phyloP scores from a whole-genome alignment of 2,888 invertebrate genomes.

The Hyalella azteca region DNA sequence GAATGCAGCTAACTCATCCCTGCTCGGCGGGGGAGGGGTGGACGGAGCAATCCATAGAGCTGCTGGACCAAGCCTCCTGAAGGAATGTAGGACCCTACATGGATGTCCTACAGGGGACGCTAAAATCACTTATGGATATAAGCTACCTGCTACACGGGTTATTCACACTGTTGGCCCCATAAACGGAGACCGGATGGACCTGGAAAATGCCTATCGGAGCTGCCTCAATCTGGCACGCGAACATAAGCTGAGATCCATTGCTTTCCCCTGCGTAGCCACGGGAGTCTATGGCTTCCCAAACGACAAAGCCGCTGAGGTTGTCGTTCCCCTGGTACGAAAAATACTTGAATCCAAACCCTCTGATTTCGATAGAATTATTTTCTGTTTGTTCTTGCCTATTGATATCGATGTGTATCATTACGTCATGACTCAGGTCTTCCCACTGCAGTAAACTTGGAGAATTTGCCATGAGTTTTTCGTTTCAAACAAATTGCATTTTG shows the following conservation, averaged over 20 bases:
- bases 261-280: slow-evolving; percentile 90
- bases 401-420: slow-evolving; percentile 64
- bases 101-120: slow-evolving; percentile 85
- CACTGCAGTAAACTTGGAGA: neutral
- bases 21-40: slow-evolving; percentile 85
- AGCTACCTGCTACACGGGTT: slow-evolving; percentile 83
- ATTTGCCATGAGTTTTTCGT: no score
- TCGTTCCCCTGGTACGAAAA: slow-evolving; percentile 71
- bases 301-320: slow-evolving; percentile 77
- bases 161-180: slow-evolving; percentile 89
- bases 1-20: slow-evolving; percentile 81
- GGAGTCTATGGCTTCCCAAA: slow-evolving; percentile 90
- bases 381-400: slow-evolving; percentile 76
- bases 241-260: slow-evolving; percentile 71
- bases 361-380: slow-evolving; percentile 76
- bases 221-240: slow-evolving; percentile 69
- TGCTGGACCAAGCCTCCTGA: slow-evolving; percentile 73
- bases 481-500: no score
- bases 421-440: slow-evolving; percentile 48
- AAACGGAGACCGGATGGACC: slow-evolving; percentile 72
- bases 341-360: slow-evolving; percentile 65
- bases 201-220: slow-evolving; percentile 75
- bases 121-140: slow-evolving; percentile 81
- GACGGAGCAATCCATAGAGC: slow-evolving; percentile 88
- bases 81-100: slow-evolving; percentile 73